These are phyloP conservation scores for Idaea biselata DNA, from an alignment of 2,888 invertebrate genomes.

Conservation along the genomic window DNA sequence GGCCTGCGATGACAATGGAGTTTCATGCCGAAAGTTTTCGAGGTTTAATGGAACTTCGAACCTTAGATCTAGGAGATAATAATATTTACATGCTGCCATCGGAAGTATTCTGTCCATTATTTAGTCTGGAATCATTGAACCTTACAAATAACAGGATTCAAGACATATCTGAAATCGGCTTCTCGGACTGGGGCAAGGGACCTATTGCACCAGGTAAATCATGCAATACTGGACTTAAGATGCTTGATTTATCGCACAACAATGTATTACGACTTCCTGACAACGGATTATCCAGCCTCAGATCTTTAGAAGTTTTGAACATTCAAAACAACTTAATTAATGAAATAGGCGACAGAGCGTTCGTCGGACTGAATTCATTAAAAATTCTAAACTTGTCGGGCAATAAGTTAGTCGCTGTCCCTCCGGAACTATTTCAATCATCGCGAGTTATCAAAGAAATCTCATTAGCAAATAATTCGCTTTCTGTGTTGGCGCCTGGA, in stretches of 20 bases:
- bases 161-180: slow-evolving; percentile 87
- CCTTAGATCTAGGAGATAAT: slow-evolving; percentile 86
- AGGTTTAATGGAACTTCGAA: slow-evolving; percentile 84
- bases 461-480: slow-evolving; percentile 89
- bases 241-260: slow-evolving; percentile 87
- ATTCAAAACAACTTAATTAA: slow-evolving; percentile 89
- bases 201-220: slow-evolving; percentile 84
- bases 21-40: slow-evolving; percentile 87
- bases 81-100: slow-evolving; percentile 88
- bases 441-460: slow-evolving; percentile 86
- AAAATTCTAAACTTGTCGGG: slow-evolving; percentile 88
- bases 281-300: slow-evolving; percentile 85
- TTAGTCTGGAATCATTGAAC: slow-evolving; percentile 84
- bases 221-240: slow-evolving; percentile 85
- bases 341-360: slow-evolving; percentile 87
- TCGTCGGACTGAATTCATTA: slow-evolving; percentile 85
- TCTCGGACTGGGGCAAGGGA: slow-evolving; percentile 86
- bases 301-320: slow-evolving; percentile 85
- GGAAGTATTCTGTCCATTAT: slow-evolving; percentile 86
- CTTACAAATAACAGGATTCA: slow-evolving; percentile 89
- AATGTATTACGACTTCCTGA: slow-evolving; percentile 85
- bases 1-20: slow-evolving; percentile 90
- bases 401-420: slow-evolving; percentile 89
- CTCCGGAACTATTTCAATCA: slow-evolving; percentile 88
- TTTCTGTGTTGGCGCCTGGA: slow-evolving; percentile 87